Evolutionary conservation across 2,113 vertebrate genomes (phyloP).

Genomic region (Burhinus oedicnemus): DNA sequence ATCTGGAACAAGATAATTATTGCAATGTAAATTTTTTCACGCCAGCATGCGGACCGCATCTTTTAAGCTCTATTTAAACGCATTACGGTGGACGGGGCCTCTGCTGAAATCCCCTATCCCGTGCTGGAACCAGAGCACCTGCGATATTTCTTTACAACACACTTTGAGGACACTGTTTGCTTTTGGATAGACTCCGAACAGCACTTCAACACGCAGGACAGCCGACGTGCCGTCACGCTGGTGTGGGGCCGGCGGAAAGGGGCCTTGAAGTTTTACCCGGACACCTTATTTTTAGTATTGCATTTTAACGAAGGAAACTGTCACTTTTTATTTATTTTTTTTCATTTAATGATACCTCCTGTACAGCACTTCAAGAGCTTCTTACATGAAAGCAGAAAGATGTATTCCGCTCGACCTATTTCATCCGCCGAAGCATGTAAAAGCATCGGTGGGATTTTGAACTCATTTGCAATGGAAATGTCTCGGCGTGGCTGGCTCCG

Average conservation of each 20-base stretch:
- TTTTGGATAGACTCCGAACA: neutral
- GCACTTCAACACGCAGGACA: rapidly evolving
- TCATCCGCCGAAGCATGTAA: neutral
- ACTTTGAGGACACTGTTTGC: neutral
- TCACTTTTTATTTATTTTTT: no score
- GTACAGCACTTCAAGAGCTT: neutral
- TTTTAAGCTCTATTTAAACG: neutral
- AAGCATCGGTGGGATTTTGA: neutral
- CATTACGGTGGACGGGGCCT: rapidly evolving
- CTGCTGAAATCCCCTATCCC: neutral
- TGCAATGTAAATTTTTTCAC: neutral
- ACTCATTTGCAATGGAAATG: neutral
- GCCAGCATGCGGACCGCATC: neutral
- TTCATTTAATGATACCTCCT: neutral
- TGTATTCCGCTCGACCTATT: neutral
- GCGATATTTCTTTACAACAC: rapidly evolving
- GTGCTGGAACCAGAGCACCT: neutral
- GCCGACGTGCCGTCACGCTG: rapidly evolving
- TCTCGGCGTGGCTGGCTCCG: neutral
- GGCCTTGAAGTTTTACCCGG: neutral
- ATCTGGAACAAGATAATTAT: neutral
- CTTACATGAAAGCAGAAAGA: neutral
- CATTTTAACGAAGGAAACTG: neutral
- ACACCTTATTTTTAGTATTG: neutral
- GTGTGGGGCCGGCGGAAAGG: neutral